Conservation (phyloP, 2,888 invertebrate species). For the Ypsolopha sequella region DNA sequence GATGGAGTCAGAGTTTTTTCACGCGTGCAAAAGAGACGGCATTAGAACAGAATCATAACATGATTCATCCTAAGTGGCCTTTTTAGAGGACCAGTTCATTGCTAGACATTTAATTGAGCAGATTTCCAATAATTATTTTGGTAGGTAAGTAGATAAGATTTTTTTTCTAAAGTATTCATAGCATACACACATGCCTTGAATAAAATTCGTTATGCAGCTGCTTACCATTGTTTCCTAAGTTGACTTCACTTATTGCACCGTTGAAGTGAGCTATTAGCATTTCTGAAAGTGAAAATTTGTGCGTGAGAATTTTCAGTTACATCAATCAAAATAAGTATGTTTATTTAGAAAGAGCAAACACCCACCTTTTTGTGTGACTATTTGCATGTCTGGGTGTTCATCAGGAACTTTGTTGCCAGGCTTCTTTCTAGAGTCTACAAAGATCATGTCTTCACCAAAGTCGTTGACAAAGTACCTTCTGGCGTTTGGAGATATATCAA, state of each 20-base stretch:
- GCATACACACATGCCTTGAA: no score
- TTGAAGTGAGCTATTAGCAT: constrained; percentile 51
- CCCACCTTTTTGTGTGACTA: constrained; percentile 1
- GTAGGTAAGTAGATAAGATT: no score
- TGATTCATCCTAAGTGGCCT: no score
- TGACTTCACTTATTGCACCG: constrained; percentile 38
- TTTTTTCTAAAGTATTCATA: no score
- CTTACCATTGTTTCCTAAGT: constrained; percentile 45
- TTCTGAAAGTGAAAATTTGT: constrained; percentile 22
- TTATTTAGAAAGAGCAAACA: background rate
- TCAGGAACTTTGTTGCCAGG: constrained; percentile 27
- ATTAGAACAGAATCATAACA: no score
- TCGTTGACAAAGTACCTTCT: constrained; percentile 48
- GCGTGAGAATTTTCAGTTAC: background rate
- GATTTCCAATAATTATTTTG: no score
- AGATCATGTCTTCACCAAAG: constrained; percentile 49
- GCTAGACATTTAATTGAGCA: no score
- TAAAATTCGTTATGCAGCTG: no score
- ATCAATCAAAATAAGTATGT: background rate
- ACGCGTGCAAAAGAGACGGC: no score
- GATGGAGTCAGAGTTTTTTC: no score
- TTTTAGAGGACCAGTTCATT: no score
- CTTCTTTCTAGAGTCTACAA: constrained; percentile 51
- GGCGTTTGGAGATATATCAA: constrained; percentile 22
- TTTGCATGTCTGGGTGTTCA: constrained; percentile 18